These are phyloP conservation scores for Drosophila diplacantha DNA, from an alignment of 2,888 invertebrate genomes.

Conservation along the genomic window DNA sequence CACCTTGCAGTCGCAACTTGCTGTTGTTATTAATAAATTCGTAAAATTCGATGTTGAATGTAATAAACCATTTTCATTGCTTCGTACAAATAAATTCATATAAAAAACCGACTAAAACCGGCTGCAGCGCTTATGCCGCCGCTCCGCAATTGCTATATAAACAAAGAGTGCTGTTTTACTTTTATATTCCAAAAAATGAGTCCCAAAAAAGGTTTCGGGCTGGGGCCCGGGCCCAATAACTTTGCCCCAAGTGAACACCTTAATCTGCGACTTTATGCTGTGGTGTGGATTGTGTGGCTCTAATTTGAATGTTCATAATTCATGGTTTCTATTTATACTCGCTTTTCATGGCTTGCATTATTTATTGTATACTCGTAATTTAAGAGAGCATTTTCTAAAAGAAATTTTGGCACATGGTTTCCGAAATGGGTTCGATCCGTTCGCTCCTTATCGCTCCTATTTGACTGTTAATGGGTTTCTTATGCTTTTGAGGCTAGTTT, in stretches of 20 bases:
- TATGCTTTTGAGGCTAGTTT: conserved; percentile 58
- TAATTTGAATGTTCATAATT: conserved; percentile 39
- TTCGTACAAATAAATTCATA: conserved; percentile 61
- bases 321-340: conserved; percentile 33
- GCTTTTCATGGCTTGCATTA: conserved; percentile 38
- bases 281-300: conserved; percentile 23
- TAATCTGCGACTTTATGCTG: conserved; percentile 35
- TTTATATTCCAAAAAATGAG: conserved; percentile 32
- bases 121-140: conserved; percentile 4
- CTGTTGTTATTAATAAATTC: conserved; percentile 66
- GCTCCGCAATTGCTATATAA: conserved; percentile 38
- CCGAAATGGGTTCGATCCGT: conserved; percentile 66
- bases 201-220: conserved; percentile 12
- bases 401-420: conserved; percentile 76
- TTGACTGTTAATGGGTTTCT: conserved; percentile 35
- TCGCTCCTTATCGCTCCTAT: conserved; percentile 18
- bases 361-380: conserved; percentile 51
- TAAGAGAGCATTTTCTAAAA: conserved; percentile 54
- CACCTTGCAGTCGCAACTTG: conserved; percentile 43
- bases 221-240: conserved; percentile 21
- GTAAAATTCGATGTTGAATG: conserved; percentile 76
- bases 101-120: conserved; percentile 51
- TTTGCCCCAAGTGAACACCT: conserved; percentile 41
- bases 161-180: conserved; percentile 32
- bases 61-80: conserved; percentile 71